Evolutionary conservation across 1,140 invertebrate genomes (phyloP), one percentile per base, ranked within the genome.

Genomic region (Grapholita molesta): DNA sequence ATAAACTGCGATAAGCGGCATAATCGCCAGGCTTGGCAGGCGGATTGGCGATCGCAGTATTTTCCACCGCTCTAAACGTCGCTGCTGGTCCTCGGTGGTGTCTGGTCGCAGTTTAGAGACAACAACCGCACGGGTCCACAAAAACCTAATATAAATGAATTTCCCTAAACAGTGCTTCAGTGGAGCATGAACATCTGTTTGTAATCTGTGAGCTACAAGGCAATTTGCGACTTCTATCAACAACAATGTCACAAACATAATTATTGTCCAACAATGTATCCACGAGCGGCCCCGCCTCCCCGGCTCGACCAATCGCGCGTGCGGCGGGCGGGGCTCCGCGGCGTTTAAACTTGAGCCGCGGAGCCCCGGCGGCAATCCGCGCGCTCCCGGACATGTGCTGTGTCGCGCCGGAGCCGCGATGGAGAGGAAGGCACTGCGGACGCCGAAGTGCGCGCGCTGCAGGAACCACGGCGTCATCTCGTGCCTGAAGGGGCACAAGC

Each of bases 381-480:
- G 12, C 12, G 12, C 7, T 30, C 3, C 7, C 7, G 6, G n/a
- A 42, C 38, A n/a, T 42, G 38, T 15, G 12, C 38, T 12, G 12
- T 42, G 38, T 42, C 6, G n/a, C n/a, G n/a, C n/a, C n/a, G n/a
- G n/a, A n/a, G n/a, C n/a, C n/a, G n/a, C n/a, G n/a, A n/a, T n/a
- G n/a, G 66, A 55, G 64, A 77, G 87, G 11, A 89, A 88, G 66
- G 78, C 88, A 32, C 81, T 95, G 25, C 83, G 96, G 33, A 97
- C 96, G 23, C 97, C 97, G 8, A 98, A 98, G 91, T 98, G 97
- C 85, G 97, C 97, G 0, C 91, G 97, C 7, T 98, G 97, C 78
- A 92, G 97, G 42, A 98, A 98, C 85, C 97, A 98, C 79, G 97
- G 97, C 0, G 96, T 98, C 7, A 97, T 98, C 71, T 97, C 96